Conservation (phyloP, 2,888 invertebrate species). For the Brachypalpus laphriformis region DNA sequence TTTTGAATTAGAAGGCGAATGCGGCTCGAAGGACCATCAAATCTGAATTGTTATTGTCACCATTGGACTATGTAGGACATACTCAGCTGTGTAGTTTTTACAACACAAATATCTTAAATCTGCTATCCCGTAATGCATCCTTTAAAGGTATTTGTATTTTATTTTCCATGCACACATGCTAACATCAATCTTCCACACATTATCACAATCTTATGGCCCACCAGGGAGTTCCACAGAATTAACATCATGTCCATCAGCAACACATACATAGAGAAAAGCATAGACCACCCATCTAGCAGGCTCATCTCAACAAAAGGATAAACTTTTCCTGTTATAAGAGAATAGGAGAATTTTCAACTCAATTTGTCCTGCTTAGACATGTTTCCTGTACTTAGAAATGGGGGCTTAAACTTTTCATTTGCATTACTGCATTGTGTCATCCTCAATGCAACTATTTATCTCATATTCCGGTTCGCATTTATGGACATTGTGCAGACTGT, state of each 20-base stretch:
- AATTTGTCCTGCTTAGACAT: slow-evolving; percentile 54
- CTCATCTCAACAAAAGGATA: slow-evolving; percentile 43
- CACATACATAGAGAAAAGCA: slow-evolving; percentile 14
- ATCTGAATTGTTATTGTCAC: background rate
- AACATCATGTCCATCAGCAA: slow-evolving; percentile 30
- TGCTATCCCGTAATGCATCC: background rate
- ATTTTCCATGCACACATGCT: slow-evolving; percentile 1
- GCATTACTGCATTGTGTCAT: slow-evolving; percentile 56
- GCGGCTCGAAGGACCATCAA: background rate
- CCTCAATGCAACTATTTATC: slow-evolving; percentile 46
- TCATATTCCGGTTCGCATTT: slow-evolving; percentile 34
- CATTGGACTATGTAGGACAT: background rate
- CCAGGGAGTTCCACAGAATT: slow-evolving; percentile 17
- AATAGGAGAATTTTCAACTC: slow-evolving; percentile 44
- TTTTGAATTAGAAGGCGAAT: too few species aligned
- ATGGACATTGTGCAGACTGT: slow-evolving; percentile 13
- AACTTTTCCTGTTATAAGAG: slow-evolving; percentile 39
- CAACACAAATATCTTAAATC: too few species aligned
- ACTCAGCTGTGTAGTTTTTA: too few species aligned
- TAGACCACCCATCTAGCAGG: background rate
- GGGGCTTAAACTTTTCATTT: slow-evolving; percentile 56
- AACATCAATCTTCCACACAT: slow-evolving; percentile 4
- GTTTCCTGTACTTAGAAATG: slow-evolving; percentile 1
- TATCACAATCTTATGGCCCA: slow-evolving; percentile 21
- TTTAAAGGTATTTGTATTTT: background rate